Base-by-base conservation (phyloP, 37 sponge, comb jelly and placozoan species). In the Eunapius fragilis region DNA sequence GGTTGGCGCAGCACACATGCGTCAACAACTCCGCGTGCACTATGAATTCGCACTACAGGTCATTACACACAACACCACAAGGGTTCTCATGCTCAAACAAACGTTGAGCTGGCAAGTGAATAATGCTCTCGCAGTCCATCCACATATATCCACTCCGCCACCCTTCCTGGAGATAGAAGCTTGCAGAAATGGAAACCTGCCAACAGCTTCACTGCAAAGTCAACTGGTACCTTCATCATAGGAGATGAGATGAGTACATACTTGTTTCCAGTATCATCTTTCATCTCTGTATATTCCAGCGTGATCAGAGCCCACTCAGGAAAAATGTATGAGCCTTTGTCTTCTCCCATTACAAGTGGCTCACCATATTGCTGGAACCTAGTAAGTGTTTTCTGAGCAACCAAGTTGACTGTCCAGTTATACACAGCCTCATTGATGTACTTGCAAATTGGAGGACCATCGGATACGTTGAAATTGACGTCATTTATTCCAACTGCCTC, bases 111-210 rank as follows among this genome's bases (percentile, higher is more conserved):
- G 41, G 25, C 31, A 35, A 76, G 31, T 41, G 82, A 82, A 70
- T 94, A 91, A 72, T 92, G 75, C 22, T 83, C 75, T 24, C 96
- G 88, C 58, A 96, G 86, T 73, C 93, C 93, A 81, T 96, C 96
- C 41, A 96, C 91, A 71, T 96, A 96, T 2, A 96, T 87, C 93
- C 93, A 93, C 74, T 96, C 96, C 82, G 90, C 86, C 10, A 80
- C 96, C 85, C 93, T 75, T 7, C 93, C 96, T 28, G 96, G 93
- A 17, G 93, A 93, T 27, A 96, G 76, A 36, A 96, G 87, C 82
- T 96, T 96, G 87, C 96, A 96, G 73, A 93, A 96, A 67, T 96
- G 96, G 74, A 96, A 79, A 2, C 96, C 96, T 58, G 91, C 89
- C 13, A 93, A 58, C 5, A 78, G 70, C 50, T 89, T 82, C 33